phyloP scores from a whole-genome alignment of 1,140 invertebrate genomes.

The Listronotus oregonensis region DNA sequence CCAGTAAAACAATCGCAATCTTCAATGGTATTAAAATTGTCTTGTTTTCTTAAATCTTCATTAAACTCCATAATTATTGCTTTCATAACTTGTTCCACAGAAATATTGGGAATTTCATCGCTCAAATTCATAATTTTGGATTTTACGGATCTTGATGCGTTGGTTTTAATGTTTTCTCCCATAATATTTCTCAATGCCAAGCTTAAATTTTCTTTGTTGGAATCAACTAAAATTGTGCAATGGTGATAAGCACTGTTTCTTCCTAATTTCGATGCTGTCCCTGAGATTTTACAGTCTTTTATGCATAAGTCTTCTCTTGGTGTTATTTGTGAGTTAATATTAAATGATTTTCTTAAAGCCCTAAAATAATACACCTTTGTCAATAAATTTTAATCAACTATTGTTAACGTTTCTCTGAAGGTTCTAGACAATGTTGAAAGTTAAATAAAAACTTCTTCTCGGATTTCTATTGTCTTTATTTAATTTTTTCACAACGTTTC shows the following conservation, averaged over 20 bases:
- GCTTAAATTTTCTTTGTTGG: constrained; percentile 77
- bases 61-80: constrained; percentile 80
- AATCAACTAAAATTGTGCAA: constrained; percentile 87
- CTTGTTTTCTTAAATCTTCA: constrained; percentile 59
- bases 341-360: constrained; percentile 77
- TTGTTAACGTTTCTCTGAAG: no score
- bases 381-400: no score
- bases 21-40: constrained; percentile 59
- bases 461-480: no score
- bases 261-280: constrained; percentile 89
- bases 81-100: constrained; percentile 69
- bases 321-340: constrained; percentile 74
- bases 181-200: constrained; percentile 55
- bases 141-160: constrained; percentile 79
- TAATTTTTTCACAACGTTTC: no score
- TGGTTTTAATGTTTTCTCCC: constrained; percentile 65
- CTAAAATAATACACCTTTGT: no score
- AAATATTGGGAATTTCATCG: constrained; percentile 71
- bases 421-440: no score
- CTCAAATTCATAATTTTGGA: constrained; percentile 78
- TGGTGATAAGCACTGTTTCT: constrained; percentile 89
- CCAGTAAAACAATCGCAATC: constrained; percentile 57
- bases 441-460: no score
- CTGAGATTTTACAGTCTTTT: constrained; percentile 67
- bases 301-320: constrained; percentile 71